These are phyloP conservation scores for Nephrotoma flavescens DNA, from an alignment of 2,888 invertebrate species.

Conservation along the genomic window DNA sequence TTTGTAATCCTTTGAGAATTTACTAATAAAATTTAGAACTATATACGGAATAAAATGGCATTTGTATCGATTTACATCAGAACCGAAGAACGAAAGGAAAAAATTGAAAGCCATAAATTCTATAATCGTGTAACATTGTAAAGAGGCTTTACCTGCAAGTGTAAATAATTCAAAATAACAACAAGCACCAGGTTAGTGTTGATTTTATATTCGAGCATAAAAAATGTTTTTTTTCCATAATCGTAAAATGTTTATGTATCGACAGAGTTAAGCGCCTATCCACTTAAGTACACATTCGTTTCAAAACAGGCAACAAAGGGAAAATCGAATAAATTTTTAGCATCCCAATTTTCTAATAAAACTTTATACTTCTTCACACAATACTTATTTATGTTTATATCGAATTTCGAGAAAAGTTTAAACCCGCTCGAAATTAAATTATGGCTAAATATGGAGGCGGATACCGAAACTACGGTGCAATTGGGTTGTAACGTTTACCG, in stretches of 20 bases:
- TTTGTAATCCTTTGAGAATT: not conserved
- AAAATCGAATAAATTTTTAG: not conserved
- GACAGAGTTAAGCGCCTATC: not conserved
- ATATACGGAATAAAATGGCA: not conserved
- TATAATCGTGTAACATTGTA: not conserved
- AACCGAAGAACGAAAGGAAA: not conserved
- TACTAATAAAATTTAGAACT: not conserved
- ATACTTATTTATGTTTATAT: not conserved
- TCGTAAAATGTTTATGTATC: not conserved
- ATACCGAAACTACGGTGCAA: no score
- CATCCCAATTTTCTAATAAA: not conserved
- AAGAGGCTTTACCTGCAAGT: not conserved
- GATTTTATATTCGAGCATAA: not conserved
- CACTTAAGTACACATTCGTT: not conserved
- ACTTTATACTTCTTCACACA: not conserved
- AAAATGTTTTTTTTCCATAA: not conserved
- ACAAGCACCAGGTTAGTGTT: not conserved
- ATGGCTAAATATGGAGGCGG: no score
- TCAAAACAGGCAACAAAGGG: not conserved
- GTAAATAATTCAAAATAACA: not conserved
- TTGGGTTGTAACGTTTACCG: no score
- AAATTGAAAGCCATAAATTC: not conserved
- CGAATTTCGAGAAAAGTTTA: not conserved
- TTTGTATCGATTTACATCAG: not conserved
- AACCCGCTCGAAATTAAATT: no score